Evolutionary conservation across 2,113 vertebrate species (phyloP).

Genomic region (Peucedramus taeniatus): DNA sequence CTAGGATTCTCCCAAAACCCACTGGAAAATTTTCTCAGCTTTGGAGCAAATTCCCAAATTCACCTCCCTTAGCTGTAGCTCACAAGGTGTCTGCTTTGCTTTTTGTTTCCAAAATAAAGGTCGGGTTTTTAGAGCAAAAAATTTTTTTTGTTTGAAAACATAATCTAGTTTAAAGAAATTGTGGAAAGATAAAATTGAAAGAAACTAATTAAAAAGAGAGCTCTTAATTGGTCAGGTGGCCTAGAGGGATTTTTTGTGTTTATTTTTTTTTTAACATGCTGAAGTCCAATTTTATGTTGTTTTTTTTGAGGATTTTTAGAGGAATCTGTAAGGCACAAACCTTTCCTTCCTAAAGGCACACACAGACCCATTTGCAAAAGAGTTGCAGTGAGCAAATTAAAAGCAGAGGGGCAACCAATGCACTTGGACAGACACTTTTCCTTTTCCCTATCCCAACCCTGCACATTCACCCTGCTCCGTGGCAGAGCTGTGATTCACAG

Average conservation of each 20-base stretch:
- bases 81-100: not conserved
- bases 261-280: not conserved
- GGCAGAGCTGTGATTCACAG: not conserved
- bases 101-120: not conserved
- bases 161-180: not conserved
- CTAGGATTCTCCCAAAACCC: not conserved
- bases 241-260: not conserved
- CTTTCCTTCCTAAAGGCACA: not conserved
- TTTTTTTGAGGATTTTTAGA: not conserved
- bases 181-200: not conserved
- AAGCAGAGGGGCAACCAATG: not conserved
- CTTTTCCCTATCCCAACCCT: not conserved
- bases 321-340: not conserved
- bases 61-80: not conserved
- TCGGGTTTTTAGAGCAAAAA: not conserved
- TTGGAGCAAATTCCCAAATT: not conserved
- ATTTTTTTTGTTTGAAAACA: not conserved
- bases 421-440: not conserved
- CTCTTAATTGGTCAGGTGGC: not conserved
- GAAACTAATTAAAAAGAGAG: not conserved
- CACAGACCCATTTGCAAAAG: not conserved
- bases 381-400: not conserved
- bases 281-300: not conserved
- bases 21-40: not conserved
- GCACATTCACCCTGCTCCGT: not conserved